Evolutionary conservation across 1,140 invertebrate species (phyloP).

Genomic region (Aphaenogaster rudis): DNA sequence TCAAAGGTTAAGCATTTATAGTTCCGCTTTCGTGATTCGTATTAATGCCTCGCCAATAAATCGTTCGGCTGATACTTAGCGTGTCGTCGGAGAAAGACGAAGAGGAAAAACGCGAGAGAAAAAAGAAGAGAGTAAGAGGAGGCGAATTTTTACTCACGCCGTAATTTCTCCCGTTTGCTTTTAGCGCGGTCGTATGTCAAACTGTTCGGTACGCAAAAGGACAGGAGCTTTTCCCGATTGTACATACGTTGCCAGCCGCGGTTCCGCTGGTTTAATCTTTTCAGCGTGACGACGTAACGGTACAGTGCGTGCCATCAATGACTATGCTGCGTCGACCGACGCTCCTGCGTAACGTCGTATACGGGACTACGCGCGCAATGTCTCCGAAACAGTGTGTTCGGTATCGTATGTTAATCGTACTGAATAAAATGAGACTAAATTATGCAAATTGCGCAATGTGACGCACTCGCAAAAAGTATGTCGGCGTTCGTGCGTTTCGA

Average conservation of each 20-base stretch:
- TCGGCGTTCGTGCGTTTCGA: background rate
- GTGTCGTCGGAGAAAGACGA: background rate
- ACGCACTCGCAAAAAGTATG: constrained; percentile 3
- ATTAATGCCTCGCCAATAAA: constrained; percentile 44
- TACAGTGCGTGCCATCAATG: constrained; percentile 77
- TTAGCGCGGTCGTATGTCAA: constrained; percentile 25
- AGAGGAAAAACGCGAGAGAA: background rate
- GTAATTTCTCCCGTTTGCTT: constrained; percentile 32
- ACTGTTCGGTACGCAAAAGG: constrained; percentile 42
- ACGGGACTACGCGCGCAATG: constrained; percentile 24
- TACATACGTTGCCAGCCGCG: constrained; percentile 15
- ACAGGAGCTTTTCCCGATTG: constrained; percentile 66
- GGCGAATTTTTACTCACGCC: constrained; percentile 40
- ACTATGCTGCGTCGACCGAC: constrained; percentile 18
- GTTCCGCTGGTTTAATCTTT: constrained; percentile 76
- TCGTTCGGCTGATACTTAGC: constrained; percentile 17
- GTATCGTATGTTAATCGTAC: constrained; percentile 45
- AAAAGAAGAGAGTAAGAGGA: background rate
- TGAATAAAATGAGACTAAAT: background rate
- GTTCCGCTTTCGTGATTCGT: constrained; percentile 40
- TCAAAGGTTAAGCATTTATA: background rate
- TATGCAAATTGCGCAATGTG: background rate
- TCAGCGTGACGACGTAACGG: constrained; percentile 80
- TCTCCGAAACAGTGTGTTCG: constrained; percentile 31
- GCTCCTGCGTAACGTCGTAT: constrained; percentile 40